These are phyloP conservation scores for Aphelinus certus DNA, from an alignment of 1,140 invertebrate genomes.

Conservation along the genomic window DNA sequence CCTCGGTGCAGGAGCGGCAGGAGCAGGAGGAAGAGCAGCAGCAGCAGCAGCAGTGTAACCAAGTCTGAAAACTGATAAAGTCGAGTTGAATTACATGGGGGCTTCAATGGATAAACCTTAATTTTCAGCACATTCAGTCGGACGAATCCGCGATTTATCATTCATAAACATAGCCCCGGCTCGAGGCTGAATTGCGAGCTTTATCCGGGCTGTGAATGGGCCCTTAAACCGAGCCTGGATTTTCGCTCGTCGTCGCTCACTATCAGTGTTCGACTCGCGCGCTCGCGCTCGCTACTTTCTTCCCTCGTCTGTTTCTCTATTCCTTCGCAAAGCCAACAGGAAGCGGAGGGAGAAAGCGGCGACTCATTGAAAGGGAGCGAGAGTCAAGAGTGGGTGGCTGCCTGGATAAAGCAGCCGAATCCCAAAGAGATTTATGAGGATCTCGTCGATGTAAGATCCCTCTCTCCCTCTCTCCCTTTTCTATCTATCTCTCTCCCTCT, in stretches of 20 bases:
- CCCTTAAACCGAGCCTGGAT: neutral
- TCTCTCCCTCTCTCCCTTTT: slow-evolving; percentile 14
- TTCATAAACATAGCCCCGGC: neutral
- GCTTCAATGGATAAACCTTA: neutral
- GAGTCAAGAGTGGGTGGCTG: neutral
- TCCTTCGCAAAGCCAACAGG: slow-evolving; percentile 9
- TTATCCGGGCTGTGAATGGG: slow-evolving; percentile 5
- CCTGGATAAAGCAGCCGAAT: slow-evolving; percentile 23
- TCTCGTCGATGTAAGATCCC: slow-evolving; percentile 31
- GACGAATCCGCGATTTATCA: neutral
- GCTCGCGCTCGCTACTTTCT: neutral
- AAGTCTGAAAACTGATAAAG: too few relatives aligned
- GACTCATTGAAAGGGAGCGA: slow-evolving; percentile 11
- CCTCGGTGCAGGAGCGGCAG: too few relatives aligned
- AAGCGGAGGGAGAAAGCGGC: neutral
- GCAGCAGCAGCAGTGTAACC: too few relatives aligned
- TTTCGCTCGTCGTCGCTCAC: neutral
- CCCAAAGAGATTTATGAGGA: slow-evolving; percentile 27
- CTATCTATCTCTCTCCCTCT: neutral
- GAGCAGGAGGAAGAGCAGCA: too few relatives aligned
- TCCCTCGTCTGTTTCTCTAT: neutral
- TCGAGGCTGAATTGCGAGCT: neutral
- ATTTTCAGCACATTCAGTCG: neutral
- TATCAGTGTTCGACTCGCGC: neutral
- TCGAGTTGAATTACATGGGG: too few relatives aligned